Evolutionary conservation across 2,797 vertebrate species (phyloP), one percentile per base, ranked within the genome.

Genomic region (Myoxocephalus aenaeus): DNA sequence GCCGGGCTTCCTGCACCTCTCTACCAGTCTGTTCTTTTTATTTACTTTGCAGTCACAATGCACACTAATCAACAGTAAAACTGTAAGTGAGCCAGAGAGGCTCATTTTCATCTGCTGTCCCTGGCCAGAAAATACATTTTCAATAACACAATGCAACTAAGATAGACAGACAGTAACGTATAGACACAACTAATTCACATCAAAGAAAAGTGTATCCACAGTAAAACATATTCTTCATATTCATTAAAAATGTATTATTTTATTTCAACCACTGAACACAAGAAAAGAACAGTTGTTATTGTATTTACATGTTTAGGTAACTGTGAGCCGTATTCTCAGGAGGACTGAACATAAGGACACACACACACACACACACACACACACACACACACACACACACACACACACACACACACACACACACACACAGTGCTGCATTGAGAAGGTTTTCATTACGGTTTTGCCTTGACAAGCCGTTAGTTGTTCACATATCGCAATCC

Each of bases 401-500:
- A n/a, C n/a, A n/a, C n/a, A n/a, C n/a, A n/a, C n/a, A n/a, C n/a
- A n/a, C n/a, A n/a, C n/a, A n/a, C n/a, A n/a, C n/a, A n/a, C n/a
- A n/a, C 32, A 54, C 61, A 65, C 48, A 32, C 20, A 50, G 7
- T 62, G 53, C 65, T 53, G 46, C 50, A 34, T 27, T 58, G 56
- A 73, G 29, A 73, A 65, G 74, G 48, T 74, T 87, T 75, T 86
- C 74, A 77, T 84, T 73, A 71, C 64, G 40, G 71, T 65, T 83
- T 58, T 80, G 80, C 82, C 75, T 90, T 87, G 83, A 93, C 71
- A 78, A 83, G 64, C 65, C 46, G 64, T 88, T 83, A 85, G 84
- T 78, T 77, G 70, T 85, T 91, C 85, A 83, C 82, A 85, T 84
- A 85, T 86, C 73, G 29, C 85, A 85, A 86, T 91, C 76, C 84